Base-by-base conservation (phyloP, 2,888 invertebrate genomes). In the Eudasyphora cyanicolor region DNA sequence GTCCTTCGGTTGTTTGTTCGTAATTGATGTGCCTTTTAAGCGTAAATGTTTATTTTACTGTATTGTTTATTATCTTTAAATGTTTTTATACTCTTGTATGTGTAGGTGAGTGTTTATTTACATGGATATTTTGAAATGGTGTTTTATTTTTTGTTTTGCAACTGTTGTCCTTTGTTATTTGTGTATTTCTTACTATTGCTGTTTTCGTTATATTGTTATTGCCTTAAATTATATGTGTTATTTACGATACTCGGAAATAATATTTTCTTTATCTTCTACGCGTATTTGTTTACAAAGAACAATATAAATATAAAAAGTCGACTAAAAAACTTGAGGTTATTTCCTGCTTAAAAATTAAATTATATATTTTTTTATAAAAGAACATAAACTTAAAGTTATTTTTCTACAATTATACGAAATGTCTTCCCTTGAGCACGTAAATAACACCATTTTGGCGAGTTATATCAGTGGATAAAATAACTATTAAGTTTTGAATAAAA, bases 41-140 rank as follows among this genome's bases (percentile, higher is more conserved):
- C 27, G 17, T 24, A 21, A 42, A 5, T 45, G 45, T 42, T n/a
- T 38, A 45, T 69, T 24, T 57, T 17, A 42, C 0, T 29, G 12
- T 27, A 49, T 32, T 62, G 24, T 62, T 70, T 57, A 57, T 49
- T 60, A 32, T 5, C 35, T 21, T 54, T 73, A 6, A 29, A 70
- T 75, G 29, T 0, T 27, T 32, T n/a, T 64, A 17, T 45, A 35
- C n/a, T 2, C 73, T 8, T 19, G 32, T 24, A 6, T 76, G 42
- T 57, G 3, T 27, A 29, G 12, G 21, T 67, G 19, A 51, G 14
- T 76, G 32, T 67, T 2, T 45, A 24, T 19, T 14, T 67, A 38
- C 32, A 32, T 62, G 32, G 19, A 8, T 21, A 42, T 67, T 27
- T 67, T 67, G n/a, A 27, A 57, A 24, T 14, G 5, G 57, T 57